Conservation (phyloP, 2,888 invertebrate genomes). For the Amphiduros pacificus region DNA sequence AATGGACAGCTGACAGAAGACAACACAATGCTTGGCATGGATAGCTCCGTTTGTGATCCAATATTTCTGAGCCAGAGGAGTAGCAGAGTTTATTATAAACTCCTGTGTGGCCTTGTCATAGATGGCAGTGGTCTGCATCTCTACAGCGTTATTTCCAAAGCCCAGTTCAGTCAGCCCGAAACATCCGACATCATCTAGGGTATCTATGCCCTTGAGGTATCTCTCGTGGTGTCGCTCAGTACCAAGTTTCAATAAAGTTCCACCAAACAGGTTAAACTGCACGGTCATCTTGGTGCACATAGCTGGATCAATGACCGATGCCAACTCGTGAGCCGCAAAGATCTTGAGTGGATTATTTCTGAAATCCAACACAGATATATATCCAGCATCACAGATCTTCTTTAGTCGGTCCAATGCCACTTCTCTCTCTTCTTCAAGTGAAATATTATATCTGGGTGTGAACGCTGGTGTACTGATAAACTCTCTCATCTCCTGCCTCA, state of each 20-base stretch:
- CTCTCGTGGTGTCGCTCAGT: constrained; percentile 50
- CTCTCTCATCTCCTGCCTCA: constrained; percentile 24
- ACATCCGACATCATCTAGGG: constrained; percentile 31
- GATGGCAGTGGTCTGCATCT: constrained; percentile 34
- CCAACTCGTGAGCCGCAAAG: constrained; percentile 33
- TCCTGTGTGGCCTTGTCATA: constrained; percentile 30
- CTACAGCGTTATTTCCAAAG: constrained; percentile 35
- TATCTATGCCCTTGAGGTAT: constrained; percentile 34
- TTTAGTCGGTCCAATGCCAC: constrained; percentile 28
- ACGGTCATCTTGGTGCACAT: constrained; percentile 35
- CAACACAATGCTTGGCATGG: constrained; percentile 34
- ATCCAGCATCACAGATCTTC: constrained; percentile 30
- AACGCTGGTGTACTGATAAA: constrained; percentile 22
- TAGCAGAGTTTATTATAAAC: constrained; percentile 31
- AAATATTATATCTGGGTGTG: constrained; percentile 27
- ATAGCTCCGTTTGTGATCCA: constrained; percentile 38
- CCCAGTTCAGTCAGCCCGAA: constrained; percentile 34
- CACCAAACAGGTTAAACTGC: constrained; percentile 50
- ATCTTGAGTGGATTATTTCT: constrained; percentile 29
- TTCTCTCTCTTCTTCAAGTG: constrained; percentile 29
- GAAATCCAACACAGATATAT: constrained; percentile 33
- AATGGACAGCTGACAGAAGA: constrained; percentile 28
- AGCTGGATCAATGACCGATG: constrained; percentile 30
- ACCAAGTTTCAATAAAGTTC: constrained; percentile 53
- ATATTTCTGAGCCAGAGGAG: constrained; percentile 32